Evolutionary conservation across 2,113 vertebrate species (phyloP).

Genomic region (Geothlypis trichas): DNA sequence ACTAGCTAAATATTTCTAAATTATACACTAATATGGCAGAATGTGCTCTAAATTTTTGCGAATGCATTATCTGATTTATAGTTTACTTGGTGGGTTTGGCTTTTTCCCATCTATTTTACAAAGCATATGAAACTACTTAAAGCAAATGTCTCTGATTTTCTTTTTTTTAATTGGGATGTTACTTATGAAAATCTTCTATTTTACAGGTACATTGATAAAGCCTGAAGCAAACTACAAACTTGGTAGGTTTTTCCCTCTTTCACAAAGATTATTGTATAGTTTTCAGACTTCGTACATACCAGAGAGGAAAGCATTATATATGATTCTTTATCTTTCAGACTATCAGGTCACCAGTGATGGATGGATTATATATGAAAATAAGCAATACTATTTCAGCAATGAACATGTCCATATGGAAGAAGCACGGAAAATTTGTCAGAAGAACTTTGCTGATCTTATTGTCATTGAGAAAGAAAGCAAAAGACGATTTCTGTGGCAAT

Average conservation of each 20-base stretch:
- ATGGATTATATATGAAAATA: constrained; percentile 84
- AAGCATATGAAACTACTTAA: neutral
- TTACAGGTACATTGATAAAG: constrained; percentile 11
- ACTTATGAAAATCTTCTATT: neutral
- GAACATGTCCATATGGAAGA: constrained; percentile 79
- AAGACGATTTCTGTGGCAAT: constrained; percentile 89
- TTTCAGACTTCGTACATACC: neutral
- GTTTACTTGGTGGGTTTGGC: neutral
- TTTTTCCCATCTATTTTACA: neutral
- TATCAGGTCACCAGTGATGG: constrained; percentile 82
- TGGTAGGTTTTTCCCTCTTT: neutral
- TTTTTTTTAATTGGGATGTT: neutral
- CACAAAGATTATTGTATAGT: neutral
- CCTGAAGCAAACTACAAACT: neutral
- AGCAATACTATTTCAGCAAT: constrained; percentile 87
- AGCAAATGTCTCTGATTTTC: neutral
- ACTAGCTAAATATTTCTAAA: neutral
- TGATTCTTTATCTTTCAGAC: constrained; percentile 63
- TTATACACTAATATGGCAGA: neutral
- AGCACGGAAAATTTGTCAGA: constrained; percentile 83
- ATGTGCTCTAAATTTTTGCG: neutral
- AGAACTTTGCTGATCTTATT: constrained; percentile 85
- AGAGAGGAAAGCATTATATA: neutral
- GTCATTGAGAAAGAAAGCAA: constrained; percentile 83
- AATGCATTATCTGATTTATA: neutral